Evolutionary conservation across 2,888 invertebrate species (phyloP).

Genomic region (Pseudeuparius sepicola): DNA sequence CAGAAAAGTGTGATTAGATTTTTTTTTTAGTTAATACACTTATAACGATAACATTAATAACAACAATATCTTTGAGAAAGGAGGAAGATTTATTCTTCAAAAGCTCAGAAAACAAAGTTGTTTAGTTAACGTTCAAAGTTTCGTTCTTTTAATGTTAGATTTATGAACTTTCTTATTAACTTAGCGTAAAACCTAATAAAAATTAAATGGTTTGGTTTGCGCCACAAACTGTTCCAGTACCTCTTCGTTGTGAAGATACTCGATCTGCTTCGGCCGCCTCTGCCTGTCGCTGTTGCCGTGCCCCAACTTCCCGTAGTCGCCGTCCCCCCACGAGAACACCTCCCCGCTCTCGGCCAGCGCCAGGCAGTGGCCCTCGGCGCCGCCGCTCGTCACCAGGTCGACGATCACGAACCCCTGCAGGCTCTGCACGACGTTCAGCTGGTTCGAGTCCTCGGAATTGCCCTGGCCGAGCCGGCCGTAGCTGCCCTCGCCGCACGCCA

Average conservation of each 20-base stretch:
- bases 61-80: too few relatives aligned
- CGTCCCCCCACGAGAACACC: constrained; percentile 58
- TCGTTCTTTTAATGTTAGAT: too few relatives aligned
- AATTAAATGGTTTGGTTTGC: too few relatives aligned
- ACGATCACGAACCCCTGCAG: constrained; percentile 55
- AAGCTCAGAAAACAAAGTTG: too few relatives aligned
- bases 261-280: constrained; percentile 51
- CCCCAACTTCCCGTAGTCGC: constrained; percentile 55
- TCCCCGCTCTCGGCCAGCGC: constrained; percentile 56
- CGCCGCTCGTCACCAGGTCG: constrained; percentile 51
- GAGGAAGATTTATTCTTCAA: too few relatives aligned
- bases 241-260: constrained; percentile 50
- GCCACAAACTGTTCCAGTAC: too few relatives aligned
- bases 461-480: constrained; percentile 53
- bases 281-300: constrained; percentile 55
- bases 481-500: constrained; percentile 55
- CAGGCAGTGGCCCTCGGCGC: constrained; percentile 55
- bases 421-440: constrained; percentile 46
- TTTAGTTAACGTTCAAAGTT: too few relatives aligned
- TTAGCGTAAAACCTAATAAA: too few relatives aligned
- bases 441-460: constrained; percentile 51
- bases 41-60: too few relatives aligned
- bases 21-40: too few relatives aligned
- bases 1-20: too few relatives aligned
- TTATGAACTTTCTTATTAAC: too few relatives aligned